These are phyloP conservation scores for Rhysida immarginata DNA, from an alignment of 1,140 invertebrate genomes.

Conservation along the genomic window DNA sequence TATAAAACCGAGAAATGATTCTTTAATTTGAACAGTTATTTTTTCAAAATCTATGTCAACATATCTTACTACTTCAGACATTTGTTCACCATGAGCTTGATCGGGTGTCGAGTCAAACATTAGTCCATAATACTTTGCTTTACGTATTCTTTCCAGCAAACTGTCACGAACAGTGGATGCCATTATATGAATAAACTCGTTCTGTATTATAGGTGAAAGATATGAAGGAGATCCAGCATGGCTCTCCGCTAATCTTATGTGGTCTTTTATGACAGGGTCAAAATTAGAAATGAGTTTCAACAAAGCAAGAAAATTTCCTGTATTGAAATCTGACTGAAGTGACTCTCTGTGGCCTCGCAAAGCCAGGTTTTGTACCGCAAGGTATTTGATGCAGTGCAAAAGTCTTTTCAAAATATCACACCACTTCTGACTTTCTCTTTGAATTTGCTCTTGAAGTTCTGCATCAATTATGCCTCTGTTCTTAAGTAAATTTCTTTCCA, in stretches of 20 bases:
- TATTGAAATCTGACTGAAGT: not conserved
- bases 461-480: not conserved
- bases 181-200: conserved; percentile 4
- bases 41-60: conserved; percentile 7
- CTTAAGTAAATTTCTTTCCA: conserved; percentile 4
- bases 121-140: conserved; percentile 8
- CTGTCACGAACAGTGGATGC: conserved; percentile 1
- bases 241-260: conserved; percentile 2
- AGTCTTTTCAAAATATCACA: conserved; percentile 4
- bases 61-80: not conserved
- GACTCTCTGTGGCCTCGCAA: conserved; percentile 2
- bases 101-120: conserved; percentile 3
- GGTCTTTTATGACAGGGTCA: conserved; percentile 3
- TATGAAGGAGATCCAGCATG: conserved; percentile 9
- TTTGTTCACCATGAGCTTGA: conserved; percentile 1
- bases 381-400: conserved; percentile 9
- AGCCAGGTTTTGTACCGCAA: conserved; percentile 7
- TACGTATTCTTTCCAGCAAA: not conserved
- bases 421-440: conserved; percentile 3
- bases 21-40: conserved; percentile 14
- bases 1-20: conserved; percentile 14
- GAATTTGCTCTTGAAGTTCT: not conserved
- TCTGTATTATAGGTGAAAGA: conserved; percentile 6
- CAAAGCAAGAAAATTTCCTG: conserved; percentile 2
- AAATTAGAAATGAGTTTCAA: conserved; percentile 4